Evolutionary conservation across 2,113 vertebrate species (phyloP).

Genomic region (Axis porcinus): DNA sequence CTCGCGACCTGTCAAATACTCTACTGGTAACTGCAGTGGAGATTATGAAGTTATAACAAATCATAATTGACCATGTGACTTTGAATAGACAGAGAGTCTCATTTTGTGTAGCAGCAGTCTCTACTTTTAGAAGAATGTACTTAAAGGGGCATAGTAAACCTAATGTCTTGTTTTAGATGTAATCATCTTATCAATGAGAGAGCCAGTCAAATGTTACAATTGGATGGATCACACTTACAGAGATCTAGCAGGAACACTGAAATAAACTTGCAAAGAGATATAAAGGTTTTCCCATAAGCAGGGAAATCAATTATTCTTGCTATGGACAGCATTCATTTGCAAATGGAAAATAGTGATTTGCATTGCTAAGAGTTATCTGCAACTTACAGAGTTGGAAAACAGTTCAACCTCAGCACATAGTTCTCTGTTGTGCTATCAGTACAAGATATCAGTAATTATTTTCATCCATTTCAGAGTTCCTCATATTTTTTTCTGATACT

Average conservation of each 20-base stretch:
- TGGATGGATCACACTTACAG: not conserved
- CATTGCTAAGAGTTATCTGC: not conserved
- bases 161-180: not conserved
- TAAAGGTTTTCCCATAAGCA: not conserved
- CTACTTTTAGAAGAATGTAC: not conserved
- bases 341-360: not conserved
- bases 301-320: not conserved
- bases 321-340: not conserved
- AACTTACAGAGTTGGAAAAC: not conserved
- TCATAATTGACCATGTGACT: not conserved
- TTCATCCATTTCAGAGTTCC: not conserved
- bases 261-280: not conserved
- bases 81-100: not conserved
- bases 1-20: not conserved
- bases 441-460: not conserved
- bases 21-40: not conserved
- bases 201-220: not conserved
- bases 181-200: not conserved
- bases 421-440: not conserved
- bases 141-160: not conserved
- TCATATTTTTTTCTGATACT: not conserved
- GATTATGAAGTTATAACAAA: not conserved
- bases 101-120: not conserved
- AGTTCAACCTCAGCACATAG: not conserved
- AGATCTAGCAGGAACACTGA: not conserved